Evolutionary conservation across 2,797 vertebrate species (phyloP).

Genomic region (Heteromormyrus szaboi): DNA sequence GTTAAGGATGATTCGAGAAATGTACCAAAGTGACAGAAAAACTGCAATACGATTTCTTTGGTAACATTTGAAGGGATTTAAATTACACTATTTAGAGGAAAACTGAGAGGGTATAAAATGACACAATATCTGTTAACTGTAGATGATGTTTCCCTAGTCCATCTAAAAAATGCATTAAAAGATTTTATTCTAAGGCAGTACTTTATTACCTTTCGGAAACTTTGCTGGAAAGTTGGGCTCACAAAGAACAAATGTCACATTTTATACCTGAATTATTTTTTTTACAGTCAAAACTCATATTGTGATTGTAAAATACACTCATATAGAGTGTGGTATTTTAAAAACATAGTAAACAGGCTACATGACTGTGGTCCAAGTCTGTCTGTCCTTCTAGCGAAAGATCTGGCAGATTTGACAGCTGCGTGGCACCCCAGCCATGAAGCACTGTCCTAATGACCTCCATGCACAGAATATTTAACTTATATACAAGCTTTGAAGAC

Average conservation of each 20-base stretch:
- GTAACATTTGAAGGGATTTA: background rate
- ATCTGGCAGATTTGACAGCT: constrained; percentile 40
- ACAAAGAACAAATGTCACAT: background rate
- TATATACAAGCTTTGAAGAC: background rate
- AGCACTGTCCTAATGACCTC: constrained; percentile 43
- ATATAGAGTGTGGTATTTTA: background rate
- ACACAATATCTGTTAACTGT: background rate
- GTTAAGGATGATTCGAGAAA: background rate
- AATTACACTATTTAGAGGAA: background rate
- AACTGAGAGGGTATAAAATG: background rate
- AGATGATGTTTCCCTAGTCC: background rate
- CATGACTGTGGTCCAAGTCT: background rate
- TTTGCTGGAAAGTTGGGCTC: background rate
- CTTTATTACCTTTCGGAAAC: background rate
- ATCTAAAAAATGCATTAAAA: background rate
- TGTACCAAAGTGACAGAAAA: background rate
- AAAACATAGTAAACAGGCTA: background rate
- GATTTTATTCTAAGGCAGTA: background rate
- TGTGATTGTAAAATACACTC: background rate
- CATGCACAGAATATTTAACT: constrained; percentile 12
- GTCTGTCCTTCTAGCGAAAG: background rate
- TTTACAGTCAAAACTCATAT: background rate
- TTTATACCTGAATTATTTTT: background rate
- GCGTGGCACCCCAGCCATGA: background rate
- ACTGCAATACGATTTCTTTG: background rate